Evolutionary conservation across 2,797 vertebrate species (phyloP), one percentile per base, ranked within the genome.

Genomic region (Eulemur mongoz): DNA sequence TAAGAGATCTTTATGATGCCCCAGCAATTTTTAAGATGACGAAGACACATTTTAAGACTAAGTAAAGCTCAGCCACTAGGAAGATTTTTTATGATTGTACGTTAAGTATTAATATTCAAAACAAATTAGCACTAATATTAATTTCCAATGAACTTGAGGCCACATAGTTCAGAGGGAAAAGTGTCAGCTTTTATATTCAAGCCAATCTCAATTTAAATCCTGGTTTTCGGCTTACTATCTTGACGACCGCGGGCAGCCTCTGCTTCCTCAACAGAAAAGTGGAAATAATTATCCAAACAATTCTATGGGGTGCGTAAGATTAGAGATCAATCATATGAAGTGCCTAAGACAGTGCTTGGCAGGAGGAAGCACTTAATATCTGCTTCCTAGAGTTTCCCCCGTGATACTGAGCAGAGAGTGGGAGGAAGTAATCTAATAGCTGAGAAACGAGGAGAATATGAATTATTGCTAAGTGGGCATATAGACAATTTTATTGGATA

Each of bases 61-160:
- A 23, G 38, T n/a, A 48, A 81, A 61, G 17, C 14, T 94, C 52
- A 73, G 89, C 43, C 45, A 95, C 38, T 0, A 81, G 35, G 40
- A 15, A 85, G 27, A 67, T 14, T 96, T 35, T 59, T 43, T 63
- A 83, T 59, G 35, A 93, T 52, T 83, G 52, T 63, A 40, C 8
- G 18, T 35, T 54, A 96, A 52, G 2, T 3, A 93, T 4, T 22
- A 59, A 10, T 78, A n/a, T 45, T 93, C 18, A 94, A 96, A 97
- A 85, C 20, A 96, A 92, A 73, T 91, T 95, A 90, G 35, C 35
- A 43, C 59, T 67, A 93, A 18, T 43, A 65, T 18, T 87, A 78
- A 80, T 70, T 40, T 78, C 45, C 87, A 73, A 86, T 69, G 38
- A 70, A 95, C 7, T 48, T 63, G 35, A 59, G 8, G 40, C 22